Percentiles rank a stretch among this genome's conserved stretches.
phyloP scores from a whole-genome alignment of 1,140 invertebrate genomes.

The Brachionus paranguensis region DNA sequence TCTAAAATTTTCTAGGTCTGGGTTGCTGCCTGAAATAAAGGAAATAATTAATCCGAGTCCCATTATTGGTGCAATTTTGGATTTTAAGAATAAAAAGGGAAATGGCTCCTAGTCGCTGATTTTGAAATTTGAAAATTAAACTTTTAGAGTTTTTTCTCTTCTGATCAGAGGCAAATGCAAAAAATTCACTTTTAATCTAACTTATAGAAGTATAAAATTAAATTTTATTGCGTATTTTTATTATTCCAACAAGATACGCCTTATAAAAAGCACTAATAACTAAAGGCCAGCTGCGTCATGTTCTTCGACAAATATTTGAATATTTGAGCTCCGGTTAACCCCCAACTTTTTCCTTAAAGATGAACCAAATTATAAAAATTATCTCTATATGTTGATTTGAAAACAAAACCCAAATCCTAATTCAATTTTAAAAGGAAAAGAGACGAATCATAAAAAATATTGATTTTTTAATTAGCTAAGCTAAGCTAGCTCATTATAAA shows the following conservation, averaged over 20 bases:
- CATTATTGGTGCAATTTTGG: not conserved
- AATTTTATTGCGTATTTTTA: not conserved
- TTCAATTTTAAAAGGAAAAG: not conserved
- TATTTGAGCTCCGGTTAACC: not conserved
- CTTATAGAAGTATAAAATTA: not conserved
- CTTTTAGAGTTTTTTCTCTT: not conserved
- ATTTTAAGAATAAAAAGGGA: not conserved
- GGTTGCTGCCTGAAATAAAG: not conserved
- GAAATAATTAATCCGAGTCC: not conserved
- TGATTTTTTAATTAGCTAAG: conserved; percentile 28
- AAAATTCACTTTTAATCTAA: not conserved
- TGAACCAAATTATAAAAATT: not conserved
- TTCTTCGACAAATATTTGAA: not conserved
- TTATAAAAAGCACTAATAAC: not conserved
- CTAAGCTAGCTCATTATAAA: conserved; percentile 25
- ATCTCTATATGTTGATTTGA: not conserved
- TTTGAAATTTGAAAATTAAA: not conserved
- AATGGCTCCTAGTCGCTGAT: not conserved
- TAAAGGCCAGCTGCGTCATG: not conserved
- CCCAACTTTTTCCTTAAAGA: not conserved
- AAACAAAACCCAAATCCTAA: not conserved
- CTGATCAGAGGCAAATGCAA: not conserved
- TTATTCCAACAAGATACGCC: not conserved
- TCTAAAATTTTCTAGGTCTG: not conserved
- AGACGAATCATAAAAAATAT: conserved; percentile 3